Conservation (phyloP, 2,113 vertebrate species). For the Nerophis ophidion region DNA sequence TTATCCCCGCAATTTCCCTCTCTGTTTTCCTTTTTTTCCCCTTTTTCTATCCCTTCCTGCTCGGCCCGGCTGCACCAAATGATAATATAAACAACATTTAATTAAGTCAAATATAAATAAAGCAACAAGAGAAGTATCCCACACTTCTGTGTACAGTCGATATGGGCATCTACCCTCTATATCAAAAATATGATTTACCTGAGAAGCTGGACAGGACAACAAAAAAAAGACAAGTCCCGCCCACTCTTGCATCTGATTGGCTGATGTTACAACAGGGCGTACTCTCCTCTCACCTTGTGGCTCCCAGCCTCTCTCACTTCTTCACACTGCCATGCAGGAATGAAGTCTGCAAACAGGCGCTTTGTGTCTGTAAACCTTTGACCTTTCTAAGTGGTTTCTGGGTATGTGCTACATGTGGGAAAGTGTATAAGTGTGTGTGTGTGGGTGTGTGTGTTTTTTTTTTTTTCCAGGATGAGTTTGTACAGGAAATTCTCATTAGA, state of each 20-base stretch:
- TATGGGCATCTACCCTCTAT: too few species aligned
- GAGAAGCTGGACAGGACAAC: too few species aligned
- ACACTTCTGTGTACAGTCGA: too few species aligned
- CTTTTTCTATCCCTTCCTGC: too few species aligned
- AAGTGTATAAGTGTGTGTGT: not conserved
- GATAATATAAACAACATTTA: too few species aligned
- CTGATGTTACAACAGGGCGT: not conserved
- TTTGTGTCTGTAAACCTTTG: not conserved
- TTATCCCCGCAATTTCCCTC: too few species aligned
- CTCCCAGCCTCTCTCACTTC: not conserved
- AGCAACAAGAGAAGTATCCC: too few species aligned
- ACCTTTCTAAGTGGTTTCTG: not conserved
- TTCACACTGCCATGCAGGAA: not conserved
- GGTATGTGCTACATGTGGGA: not conserved
- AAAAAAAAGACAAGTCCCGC: too few species aligned
- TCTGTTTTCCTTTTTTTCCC: too few species aligned
- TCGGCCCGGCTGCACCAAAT: too few species aligned
- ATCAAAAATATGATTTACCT: too few species aligned
- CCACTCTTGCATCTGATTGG: conserved; percentile 28
- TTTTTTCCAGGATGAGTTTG: conserved; percentile 38
- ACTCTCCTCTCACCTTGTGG: not conserved
- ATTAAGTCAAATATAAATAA: too few species aligned
- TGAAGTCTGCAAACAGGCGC: not conserved
- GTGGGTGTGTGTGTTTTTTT: not conserved
- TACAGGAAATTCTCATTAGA: conserved; percentile 62